phyloP scores from a whole-genome alignment of 2,888 invertebrate genomes.

The Linnaemya tessellans region DNA sequence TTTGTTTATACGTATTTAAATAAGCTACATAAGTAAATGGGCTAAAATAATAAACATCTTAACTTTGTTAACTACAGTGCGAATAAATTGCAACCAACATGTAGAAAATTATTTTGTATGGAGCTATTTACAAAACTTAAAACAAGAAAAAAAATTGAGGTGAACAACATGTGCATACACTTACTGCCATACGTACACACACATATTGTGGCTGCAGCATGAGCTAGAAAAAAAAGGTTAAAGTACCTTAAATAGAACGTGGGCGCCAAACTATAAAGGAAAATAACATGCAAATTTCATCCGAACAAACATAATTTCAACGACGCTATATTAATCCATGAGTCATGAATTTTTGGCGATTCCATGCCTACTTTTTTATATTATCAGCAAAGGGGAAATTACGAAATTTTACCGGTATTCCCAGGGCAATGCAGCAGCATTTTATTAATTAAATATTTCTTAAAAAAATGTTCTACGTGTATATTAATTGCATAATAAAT shows the following conservation, averaged over 20 bases:
- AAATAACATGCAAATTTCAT: neutral
- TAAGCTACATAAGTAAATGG: constrained; percentile 49
- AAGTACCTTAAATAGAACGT: constrained; percentile 80
- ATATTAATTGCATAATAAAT: neutral
- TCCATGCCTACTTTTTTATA: too few species aligned
- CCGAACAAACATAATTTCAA: neutral
- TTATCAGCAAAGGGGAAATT: too few species aligned
- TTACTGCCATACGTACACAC: constrained; percentile 32
- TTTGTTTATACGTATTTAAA: constrained; percentile 3
- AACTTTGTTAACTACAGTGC: constrained; percentile 65
- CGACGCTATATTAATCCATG: neutral
- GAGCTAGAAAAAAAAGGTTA: constrained; percentile 74
- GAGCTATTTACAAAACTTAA: constrained; percentile 24
- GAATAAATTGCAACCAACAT: constrained; percentile 49
- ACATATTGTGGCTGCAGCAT: constrained; percentile 4
- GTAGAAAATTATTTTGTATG: constrained; percentile 8
- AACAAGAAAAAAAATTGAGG: constrained; percentile 31
- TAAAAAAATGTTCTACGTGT: neutral
- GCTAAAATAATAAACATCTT: constrained; percentile 56
- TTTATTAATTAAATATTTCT: neutral
- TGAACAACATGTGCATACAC: constrained; percentile 25
- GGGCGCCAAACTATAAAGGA: constrained; percentile 74
- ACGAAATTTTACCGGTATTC: too few species aligned
- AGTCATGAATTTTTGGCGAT: too few species aligned
- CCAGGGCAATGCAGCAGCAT: neutral